These are phyloP conservation scores for Nemoura dubitans DNA, from an alignment of 2,888 invertebrate genomes.

Conservation along the genomic window DNA sequence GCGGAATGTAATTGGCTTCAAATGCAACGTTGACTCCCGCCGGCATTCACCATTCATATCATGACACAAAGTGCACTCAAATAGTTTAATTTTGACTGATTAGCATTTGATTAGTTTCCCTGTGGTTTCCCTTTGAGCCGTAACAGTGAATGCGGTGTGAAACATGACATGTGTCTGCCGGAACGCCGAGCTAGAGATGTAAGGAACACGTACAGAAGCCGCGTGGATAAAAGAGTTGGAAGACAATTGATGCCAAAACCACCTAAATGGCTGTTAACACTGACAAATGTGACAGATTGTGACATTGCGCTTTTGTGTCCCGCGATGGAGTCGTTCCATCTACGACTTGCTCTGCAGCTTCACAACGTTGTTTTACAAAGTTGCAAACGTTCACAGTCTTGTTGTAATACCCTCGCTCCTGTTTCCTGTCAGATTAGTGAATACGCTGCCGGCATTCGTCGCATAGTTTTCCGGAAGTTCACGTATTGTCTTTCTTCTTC, in stretches of 20 bases:
- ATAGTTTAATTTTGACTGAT: not conserved
- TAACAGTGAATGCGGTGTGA: not conserved
- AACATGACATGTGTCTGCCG: not conserved
- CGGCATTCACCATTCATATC: not conserved
- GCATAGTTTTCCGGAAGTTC: constrained; percentile 31
- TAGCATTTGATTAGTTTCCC: not conserved
- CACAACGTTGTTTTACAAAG: constrained; percentile 29
- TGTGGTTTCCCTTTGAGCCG: not conserved
- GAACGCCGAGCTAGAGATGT: not conserved
- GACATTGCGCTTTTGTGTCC: constrained; percentile 30
- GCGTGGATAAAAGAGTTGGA: not conserved
- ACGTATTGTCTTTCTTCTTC: constrained; percentile 1
- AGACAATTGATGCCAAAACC: constrained; percentile 40
- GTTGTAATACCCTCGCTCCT: not conserved
- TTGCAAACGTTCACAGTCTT: constrained; percentile 10
- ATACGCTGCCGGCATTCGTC: not conserved
- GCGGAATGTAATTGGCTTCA: not conserved
- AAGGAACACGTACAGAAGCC: not conserved
- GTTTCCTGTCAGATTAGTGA: constrained; percentile 42
- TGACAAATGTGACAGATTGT: constrained; percentile 41
- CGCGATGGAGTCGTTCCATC: not conserved
- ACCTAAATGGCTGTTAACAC: constrained; percentile 34
- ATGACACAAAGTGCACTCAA: not conserved
- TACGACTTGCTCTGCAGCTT: not conserved
- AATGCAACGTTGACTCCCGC: not conserved